These are phyloP conservation scores for Carpatolechia fugitivella DNA, from an alignment of 2,888 invertebrate species.

Conservation along the genomic window DNA sequence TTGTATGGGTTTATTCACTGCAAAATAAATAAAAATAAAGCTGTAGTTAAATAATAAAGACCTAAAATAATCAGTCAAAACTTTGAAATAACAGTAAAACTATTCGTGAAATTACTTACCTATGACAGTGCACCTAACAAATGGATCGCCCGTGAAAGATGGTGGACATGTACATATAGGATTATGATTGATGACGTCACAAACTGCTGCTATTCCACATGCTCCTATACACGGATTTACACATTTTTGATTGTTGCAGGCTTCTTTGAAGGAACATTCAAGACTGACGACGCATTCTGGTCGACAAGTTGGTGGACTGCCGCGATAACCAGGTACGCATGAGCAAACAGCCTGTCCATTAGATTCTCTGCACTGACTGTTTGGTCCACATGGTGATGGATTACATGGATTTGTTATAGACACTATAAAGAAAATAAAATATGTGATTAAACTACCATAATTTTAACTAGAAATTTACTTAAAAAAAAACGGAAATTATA, in stretches of 20 bases:
- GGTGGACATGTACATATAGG: conserved; percentile 87
- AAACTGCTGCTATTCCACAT: conserved; percentile 86
- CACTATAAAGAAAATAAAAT: neutral
- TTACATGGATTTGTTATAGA: conserved; percentile 81
- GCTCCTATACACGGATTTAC: conserved; percentile 87
- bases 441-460: neutral
- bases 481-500: conserved; percentile 43
- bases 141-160: conserved; percentile 89
- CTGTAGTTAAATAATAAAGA: too few species aligned
- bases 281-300: conserved; percentile 88
- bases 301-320: conserved; percentile 87
- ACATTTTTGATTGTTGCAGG: conserved; percentile 87
- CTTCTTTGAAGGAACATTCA: conserved; percentile 84
- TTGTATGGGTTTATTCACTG: conserved; percentile 47
- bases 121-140: conserved; percentile 81
- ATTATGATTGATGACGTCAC: conserved; percentile 87
- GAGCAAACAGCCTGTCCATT: conserved; percentile 86
- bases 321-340: conserved; percentile 84
- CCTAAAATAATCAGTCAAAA: too few species aligned
- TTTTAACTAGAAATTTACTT: neutral
- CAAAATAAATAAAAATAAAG: neutral
- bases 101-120: conserved; percentile 39
- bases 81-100: too few species aligned
- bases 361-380: conserved; percentile 85
- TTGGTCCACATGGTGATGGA: conserved; percentile 89